Conservation (phyloP, 1,140 invertebrate genomes). For the Orius laevigatus region DNA sequence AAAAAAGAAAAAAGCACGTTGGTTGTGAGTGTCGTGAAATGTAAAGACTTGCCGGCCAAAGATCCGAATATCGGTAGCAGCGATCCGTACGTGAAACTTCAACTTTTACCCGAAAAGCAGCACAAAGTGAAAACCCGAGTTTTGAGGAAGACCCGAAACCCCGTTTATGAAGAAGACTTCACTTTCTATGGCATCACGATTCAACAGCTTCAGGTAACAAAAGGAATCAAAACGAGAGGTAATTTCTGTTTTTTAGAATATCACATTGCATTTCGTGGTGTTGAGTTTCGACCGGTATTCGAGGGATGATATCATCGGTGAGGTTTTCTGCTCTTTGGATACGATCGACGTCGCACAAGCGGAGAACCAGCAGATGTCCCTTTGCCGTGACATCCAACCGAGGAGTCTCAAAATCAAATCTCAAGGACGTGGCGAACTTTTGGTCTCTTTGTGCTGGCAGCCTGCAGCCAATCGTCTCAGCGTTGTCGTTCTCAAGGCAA, state of each 20-base stretch:
- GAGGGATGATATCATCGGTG: constrained; percentile 91
- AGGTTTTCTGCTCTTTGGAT: constrained; percentile 76
- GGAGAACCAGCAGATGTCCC: constrained; percentile 56
- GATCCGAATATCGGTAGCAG: constrained; percentile 45
- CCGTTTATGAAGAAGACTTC: constrained; percentile 91
- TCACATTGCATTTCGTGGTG: constrained; percentile 83
- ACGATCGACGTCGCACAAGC: constrained; percentile 60
- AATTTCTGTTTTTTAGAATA: constrained; percentile 37
- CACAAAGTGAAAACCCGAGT: constrained; percentile 91
- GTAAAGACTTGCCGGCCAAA: constrained; percentile 64
- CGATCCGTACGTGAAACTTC: constrained; percentile 90
- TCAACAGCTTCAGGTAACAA: constrained; percentile 49
- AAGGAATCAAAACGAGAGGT: not conserved
- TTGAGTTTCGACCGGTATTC: constrained; percentile 95
- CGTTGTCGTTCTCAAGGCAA: constrained; percentile 80
- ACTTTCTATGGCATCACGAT: constrained; percentile 85
- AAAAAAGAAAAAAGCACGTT: constrained; percentile 75
- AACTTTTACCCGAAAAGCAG: constrained; percentile 84
- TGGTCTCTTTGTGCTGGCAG: constrained; percentile 88
- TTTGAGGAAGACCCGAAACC: constrained; percentile 77
- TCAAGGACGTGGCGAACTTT: constrained; percentile 74
- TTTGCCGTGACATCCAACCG: constrained; percentile 70
- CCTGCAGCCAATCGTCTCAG: constrained; percentile 75
- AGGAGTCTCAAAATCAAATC: constrained; percentile 74
- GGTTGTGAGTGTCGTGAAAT: constrained; percentile 78